Base-by-base conservation (phyloP, 2,888 invertebrate species). In the Conops quadrifasciatus region DNA sequence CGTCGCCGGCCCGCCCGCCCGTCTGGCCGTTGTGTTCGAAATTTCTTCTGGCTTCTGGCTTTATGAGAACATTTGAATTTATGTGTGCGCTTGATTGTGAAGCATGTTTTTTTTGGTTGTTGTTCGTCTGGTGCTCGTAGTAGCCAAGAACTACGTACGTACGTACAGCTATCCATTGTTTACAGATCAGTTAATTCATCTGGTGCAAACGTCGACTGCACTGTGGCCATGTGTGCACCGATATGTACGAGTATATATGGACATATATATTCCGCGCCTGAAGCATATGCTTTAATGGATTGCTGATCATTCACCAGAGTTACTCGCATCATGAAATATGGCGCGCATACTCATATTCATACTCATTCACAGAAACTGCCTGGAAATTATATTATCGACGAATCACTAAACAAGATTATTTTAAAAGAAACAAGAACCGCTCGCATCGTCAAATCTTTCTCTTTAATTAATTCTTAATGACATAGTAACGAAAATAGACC, bases 41-140 rank as follows among this genome's bases (percentile, higher is more conserved):
- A 51, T 30, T 49, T 16, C 24, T 59, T 59, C 26, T 65, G n/a
- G 16, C 15, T 56, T 58, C 30, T 70, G 28, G 13, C 51, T 62
- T 26, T 19, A n/a, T 67, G 11, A 28, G 36, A 36, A 36, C n/a
- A n/a, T n/a, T 36, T 36, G 36, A 36, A 36, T 66, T n/a, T 66
- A 30, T 47, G 28, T 7, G 16, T 47, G 47, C 47, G 45, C 60
- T 68, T 43, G 56, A n/a, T 43, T 7, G 51, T 49, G 68, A 28
- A 62, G 49, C 62, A 36, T 51, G 62, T 60, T 24, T 62, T 68
- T 68, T 62, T 36, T 36, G 36, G 9, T 7, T 36, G 36, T 36
- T 36, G 36, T 36, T 36, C 36, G 36, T 36, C 36, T 65, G 36
- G n/a, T n/a, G n/a, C n/a, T n/a, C n/a, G n/a, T n/a, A n/a, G n/a